Evolutionary conservation across 2,888 invertebrate species (phyloP).

Genomic region (Sarcophaga subvicina): DNA sequence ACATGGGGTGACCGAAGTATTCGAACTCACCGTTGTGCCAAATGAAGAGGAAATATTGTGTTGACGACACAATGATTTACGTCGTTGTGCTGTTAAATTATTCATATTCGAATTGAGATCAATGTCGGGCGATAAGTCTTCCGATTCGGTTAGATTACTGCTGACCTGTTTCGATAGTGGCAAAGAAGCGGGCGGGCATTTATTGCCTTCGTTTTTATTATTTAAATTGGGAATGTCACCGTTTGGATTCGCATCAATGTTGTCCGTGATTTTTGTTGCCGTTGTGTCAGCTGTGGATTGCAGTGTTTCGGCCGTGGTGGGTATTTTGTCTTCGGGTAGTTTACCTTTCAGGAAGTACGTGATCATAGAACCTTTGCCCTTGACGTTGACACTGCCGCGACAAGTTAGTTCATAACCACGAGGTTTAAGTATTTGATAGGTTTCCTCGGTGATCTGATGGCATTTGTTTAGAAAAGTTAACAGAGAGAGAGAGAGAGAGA

Average conservation of each 20-base stretch:
- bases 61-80: slow-evolving; percentile 81
- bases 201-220: slow-evolving; percentile 6
- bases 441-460: slow-evolving; percentile 92
- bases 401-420: slow-evolving; percentile 92
- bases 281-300: slow-evolving; percentile 9
- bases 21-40: slow-evolving; percentile 78
- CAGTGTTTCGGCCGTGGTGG: background rate
- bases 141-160: slow-evolving; percentile 75
- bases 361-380: slow-evolving; percentile 97
- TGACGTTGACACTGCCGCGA: slow-evolving; percentile 94
- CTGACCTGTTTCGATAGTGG: slow-evolving; percentile 68
- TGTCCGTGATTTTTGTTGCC: slow-evolving; percentile 3
- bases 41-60: slow-evolving; percentile 81
- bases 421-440: slow-evolving; percentile 89
- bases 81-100: slow-evolving; percentile 79
- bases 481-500: background rate
- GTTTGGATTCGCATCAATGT: slow-evolving; percentile 27
- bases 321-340: slow-evolving; percentile 63
- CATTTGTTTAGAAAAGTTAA: background rate
- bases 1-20: slow-evolving; percentile 79
- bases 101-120: slow-evolving; percentile 80
- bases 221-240: slow-evolving; percentile 17
- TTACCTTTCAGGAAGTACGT: slow-evolving; percentile 87
- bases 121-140: slow-evolving; percentile 77
- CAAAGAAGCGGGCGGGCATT: slow-evolving; percentile 52